These are phyloP conservation scores for Microchirus variegatus DNA, from an alignment of 2,797 vertebrate species.

Conservation along the genomic window DNA sequence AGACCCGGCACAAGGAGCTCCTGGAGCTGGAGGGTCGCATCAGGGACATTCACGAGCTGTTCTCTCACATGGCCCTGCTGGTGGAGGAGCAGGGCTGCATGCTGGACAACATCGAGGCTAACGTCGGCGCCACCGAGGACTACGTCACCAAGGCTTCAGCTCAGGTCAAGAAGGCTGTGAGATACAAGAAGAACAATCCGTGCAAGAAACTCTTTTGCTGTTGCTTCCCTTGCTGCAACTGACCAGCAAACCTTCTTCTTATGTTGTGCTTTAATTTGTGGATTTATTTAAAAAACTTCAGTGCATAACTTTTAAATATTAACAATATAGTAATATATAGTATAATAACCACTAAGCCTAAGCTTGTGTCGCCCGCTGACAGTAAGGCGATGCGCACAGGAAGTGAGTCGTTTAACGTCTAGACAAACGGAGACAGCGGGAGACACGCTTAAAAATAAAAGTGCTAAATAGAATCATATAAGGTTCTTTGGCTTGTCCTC, in stretches of 20 bases:
- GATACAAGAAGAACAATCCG: slow-evolving; percentile 89
- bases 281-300: slow-evolving; percentile 25
- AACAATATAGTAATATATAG: too few species aligned
- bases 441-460: too few species aligned
- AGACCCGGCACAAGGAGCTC: slow-evolving; percentile 93
- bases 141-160: slow-evolving; percentile 83
- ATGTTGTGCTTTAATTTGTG: not conserved
- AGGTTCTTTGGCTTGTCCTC: too few species aligned
- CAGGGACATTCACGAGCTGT: slow-evolving; percentile 91
- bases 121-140: slow-evolving; percentile 86
- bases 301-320: too few species aligned
- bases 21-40: slow-evolving; percentile 92
- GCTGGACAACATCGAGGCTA: slow-evolving; percentile 89
- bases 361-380: too few species aligned
- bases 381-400: too few species aligned
- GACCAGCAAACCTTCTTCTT: not conserved
- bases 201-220: slow-evolving; percentile 90
- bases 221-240: slow-evolving; percentile 88
- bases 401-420: too few species aligned
- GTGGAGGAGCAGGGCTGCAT: slow-evolving; percentile 93
- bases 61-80: slow-evolving; percentile 90
- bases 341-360: too few species aligned
- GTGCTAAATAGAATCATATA: too few species aligned
- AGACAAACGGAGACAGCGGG: too few species aligned
- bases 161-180: slow-evolving; percentile 86